Conservation (phyloP, 2,113 vertebrate genomes). For the Otis tarda region DNA sequence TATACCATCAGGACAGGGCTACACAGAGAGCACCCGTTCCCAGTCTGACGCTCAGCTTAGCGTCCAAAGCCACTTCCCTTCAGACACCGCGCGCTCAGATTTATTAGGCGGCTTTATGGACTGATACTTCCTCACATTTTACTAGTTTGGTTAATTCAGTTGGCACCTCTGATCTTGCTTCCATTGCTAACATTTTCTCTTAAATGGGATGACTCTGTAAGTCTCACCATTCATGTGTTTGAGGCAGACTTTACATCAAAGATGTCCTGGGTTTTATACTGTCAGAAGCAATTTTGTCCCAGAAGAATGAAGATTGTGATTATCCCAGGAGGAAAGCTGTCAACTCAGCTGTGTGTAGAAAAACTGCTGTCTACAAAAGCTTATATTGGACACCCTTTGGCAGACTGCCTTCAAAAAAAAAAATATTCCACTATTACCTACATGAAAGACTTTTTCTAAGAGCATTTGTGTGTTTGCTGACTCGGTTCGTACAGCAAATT, state of each 20-base stretch:
- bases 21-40: not conserved
- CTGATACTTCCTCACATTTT: constrained; percentile 39
- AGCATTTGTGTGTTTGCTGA: not conserved
- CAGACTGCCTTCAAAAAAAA: constrained; percentile 32
- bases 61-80: not conserved
- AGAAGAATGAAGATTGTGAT: constrained; percentile 63
- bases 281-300: constrained; percentile 69
- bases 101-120: constrained; percentile 26
- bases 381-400: constrained; percentile 58
- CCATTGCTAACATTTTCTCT: constrained; percentile 9
- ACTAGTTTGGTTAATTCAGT: constrained; percentile 24
- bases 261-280: constrained; percentile 65
- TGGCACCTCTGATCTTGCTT: constrained; percentile 48
- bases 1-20: not conserved
- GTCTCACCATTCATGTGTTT: constrained; percentile 54
- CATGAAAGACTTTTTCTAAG: constrained; percentile 12
- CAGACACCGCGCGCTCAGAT: not conserved
- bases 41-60: constrained; percentile 7
- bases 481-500: not conserved
- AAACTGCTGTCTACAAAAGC: constrained; percentile 54
- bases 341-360: constrained; percentile 59
- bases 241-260: constrained; percentile 67
- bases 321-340: constrained; percentile 65
- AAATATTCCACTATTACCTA: constrained; percentile 7
- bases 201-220: constrained; percentile 41